Base-by-base conservation (phyloP, 1,140 invertebrate genomes). In the Chymomyza costata region DNA sequence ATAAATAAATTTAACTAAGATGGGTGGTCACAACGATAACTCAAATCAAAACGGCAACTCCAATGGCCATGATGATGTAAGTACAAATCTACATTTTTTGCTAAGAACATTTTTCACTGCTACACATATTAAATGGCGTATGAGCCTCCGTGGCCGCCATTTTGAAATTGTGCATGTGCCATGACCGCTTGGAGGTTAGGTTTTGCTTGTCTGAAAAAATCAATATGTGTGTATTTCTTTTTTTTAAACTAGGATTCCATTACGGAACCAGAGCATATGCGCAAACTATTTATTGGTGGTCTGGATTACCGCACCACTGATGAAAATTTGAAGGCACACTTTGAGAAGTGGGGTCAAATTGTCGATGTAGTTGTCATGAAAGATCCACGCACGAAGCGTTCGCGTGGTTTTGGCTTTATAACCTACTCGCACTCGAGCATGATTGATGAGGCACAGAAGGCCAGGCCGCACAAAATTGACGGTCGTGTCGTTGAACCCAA, bases 321-420 rank as follows among this genome's bases (percentile, higher is more conserved):
- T 86, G 94, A 97, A 30, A 94, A 94, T 8, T 85, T 99, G 3
- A 97, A 97, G 83, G 92, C 93, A 51, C 96, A 98, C 87, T 99
- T 98, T 87, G 93, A 95, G 81, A 92, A 98, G 90, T 99, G 94
- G 94, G 98, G 98, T 18, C 95, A 97, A 85, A 95, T 99, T 66
- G 94, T 97, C 0, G 97, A 99, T 87, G 96, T 97, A 30, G 95
- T 99, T 14, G 97, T 99, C 0, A 99, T 99, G 97, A 97, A 96
- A 81, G 97, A 99, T 87, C 94, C 96, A 0, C 93, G 95, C 62
- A 98, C 97, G 0, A 95, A 94, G 69, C 87, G 93, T 51, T 98
- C 96, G 1, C 88, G 97, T 67, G 97, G 97, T 0, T 99, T 99
- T 88, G 97, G 97, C n/a, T 99, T 99, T 84, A 96, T 99, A 28